phyloP scores from a whole-genome alignment of 1,140 invertebrate genomes.

The Dreissena polymorpha region DNA sequence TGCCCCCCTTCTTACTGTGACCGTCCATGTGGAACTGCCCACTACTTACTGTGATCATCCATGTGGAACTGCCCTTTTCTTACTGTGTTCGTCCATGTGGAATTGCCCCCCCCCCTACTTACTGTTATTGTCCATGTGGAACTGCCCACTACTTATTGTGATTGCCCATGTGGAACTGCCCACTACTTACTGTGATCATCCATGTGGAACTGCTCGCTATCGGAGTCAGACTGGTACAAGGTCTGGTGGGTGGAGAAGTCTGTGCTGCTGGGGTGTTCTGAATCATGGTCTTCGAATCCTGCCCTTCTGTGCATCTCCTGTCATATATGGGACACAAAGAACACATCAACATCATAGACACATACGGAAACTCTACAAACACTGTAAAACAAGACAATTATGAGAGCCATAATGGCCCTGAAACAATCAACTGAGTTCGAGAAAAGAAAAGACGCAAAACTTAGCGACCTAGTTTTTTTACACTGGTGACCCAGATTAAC shows the following conservation, averaged over 20 bases:
- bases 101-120: no score
- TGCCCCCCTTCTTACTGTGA: no score
- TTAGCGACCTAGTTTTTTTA: no score
- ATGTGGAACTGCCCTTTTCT: constrained; percentile 16
- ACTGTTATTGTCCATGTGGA: background rate
- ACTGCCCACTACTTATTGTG: constrained; percentile 52
- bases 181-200: background rate
- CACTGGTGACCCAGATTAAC: no score
- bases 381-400: no score
- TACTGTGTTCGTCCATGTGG: background rate
- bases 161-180: background rate
- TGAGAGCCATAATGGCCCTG: no score
- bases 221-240: constrained; percentile 39
- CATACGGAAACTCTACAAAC: no score
- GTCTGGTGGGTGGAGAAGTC: background rate
- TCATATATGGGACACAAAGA: background rate
- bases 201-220: constrained; percentile 50
- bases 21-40: constrained; percentile 4
- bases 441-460: no score
- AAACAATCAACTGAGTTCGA: no score
- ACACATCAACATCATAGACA: no score
- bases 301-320: constrained; percentile 39
- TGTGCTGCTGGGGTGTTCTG: constrained; percentile 8
- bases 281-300: constrained; percentile 26
- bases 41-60: constrained; percentile 37